A percentile compares a stretch with the other conserved stretches of the same genome.
Evolutionary conservation across 2,113 vertebrate genomes (phyloP).

Genomic region (Pterophyllum scalare): DNA sequence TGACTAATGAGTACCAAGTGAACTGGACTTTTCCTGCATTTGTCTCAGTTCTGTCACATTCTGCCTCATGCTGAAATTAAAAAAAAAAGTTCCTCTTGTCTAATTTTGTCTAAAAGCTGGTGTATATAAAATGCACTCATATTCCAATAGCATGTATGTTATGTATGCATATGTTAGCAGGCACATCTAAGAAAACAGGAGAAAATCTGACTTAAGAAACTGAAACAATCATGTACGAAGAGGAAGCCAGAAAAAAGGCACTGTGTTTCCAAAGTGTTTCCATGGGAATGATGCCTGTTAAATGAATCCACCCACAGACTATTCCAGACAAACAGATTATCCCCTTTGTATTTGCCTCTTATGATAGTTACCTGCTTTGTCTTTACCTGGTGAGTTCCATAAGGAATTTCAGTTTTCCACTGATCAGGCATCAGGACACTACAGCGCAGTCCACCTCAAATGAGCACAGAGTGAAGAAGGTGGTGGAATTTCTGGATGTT

Average conservation of each 20-base stretch:
- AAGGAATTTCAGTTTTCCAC: not conserved
- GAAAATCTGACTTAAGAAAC: not conserved
- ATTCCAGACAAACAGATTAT: not conserved
- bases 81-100: not conserved
- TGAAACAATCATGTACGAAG: not conserved
- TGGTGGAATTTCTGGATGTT: not conserved
- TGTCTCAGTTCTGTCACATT: not conserved
- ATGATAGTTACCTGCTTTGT: no score
- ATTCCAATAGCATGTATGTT: not conserved
- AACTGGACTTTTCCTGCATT: not conserved
- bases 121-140: no score
- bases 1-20: not conserved
- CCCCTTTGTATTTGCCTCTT: fast-evolving
- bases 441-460: not conserved
- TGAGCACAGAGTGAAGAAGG: not conserved
- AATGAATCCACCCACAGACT: not conserved
- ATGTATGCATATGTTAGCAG: no score
- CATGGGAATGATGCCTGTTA: not conserved
- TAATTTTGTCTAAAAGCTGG: not conserved
- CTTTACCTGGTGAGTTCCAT: not conserved
- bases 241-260: not conserved
- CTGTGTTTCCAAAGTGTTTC: not conserved
- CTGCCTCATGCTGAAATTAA: no score
- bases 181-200: not conserved
- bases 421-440: fast-evolving